Evolutionary conservation across 2,113 vertebrate species (phyloP).

Genomic region (Chloebia gouldiae): DNA sequence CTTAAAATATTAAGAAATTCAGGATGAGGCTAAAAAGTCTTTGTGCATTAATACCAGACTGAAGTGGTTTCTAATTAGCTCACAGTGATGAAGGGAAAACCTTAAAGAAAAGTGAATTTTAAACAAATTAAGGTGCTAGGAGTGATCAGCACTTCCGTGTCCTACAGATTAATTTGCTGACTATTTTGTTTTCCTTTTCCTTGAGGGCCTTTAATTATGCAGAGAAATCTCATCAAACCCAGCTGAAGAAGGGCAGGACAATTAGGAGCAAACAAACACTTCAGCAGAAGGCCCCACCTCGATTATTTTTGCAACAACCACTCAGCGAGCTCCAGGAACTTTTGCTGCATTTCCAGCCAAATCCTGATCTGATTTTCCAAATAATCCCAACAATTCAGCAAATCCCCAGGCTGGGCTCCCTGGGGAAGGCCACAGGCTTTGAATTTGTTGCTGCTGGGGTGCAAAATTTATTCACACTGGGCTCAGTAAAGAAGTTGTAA

Average conservation of each 20-base stretch:
- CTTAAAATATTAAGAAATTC: neutral
- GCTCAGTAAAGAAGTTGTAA: neutral
- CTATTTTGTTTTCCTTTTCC: neutral
- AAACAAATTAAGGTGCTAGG: neutral
- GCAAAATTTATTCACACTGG: rapidly evolving
- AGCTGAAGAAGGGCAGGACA: conserved; percentile 53
- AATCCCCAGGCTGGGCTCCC: neutral
- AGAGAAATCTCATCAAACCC: conserved; percentile 30
- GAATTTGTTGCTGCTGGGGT: neutral
- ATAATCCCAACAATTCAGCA: neutral
- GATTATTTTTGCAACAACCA: neutral
- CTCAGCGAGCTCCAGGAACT: neutral
- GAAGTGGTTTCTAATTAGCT: neutral
- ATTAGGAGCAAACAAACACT: conserved; percentile 57
- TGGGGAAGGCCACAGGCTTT: neutral
- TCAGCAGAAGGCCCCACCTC: neutral
- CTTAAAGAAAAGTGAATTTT: neutral
- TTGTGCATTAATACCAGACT: neutral
- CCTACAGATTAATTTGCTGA: conserved; percentile 22
- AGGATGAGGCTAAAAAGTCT: neutral
- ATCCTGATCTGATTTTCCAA: neutral
- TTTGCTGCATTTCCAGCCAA: neutral
- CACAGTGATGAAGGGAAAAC: neutral
- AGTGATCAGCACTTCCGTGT: neutral
- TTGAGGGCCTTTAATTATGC: conserved; percentile 47